Base-by-base conservation (phyloP, 2,113 vertebrate species). In the Gallinago undulata region DNA sequence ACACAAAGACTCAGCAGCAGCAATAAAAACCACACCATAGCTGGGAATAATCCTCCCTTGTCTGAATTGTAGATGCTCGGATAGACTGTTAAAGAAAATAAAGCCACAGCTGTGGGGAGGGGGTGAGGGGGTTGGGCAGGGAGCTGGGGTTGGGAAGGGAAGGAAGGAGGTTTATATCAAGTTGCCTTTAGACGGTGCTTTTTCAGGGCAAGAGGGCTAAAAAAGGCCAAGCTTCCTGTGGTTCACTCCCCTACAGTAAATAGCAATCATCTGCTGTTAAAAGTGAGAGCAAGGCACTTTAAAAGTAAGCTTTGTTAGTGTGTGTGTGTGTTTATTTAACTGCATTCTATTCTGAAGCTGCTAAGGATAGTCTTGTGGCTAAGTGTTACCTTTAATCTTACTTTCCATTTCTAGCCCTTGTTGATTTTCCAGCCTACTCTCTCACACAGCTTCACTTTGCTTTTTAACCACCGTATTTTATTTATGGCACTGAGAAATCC, bases 351-450 rank as follows among this genome's bases (percentile, higher is more conserved):
- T 97, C 97, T 94, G 92, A 97, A 97, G 39, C 91, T 91, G 94
- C 95, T 97, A 96, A 85, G 74, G 72, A 96, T 94, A 95, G 72
- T 51, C 55, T 81, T 87, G 84, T 76, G 95, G 76, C 60, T 94
- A 91, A 97, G 69, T 47, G 70, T 81, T 53, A 51, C 97, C 97
- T 97, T 93, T 97, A 97, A 98, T 97, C 92, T 96, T 93, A 84
- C 89, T 96, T 97, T 92, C 97, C 95, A 98, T 97, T 98, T 97
- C 96, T 88, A 97, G 95, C 45, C 77, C 28, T 47, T 93, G 95
- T 75, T 97, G 93, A 94, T 97, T 98, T 97, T 96, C 91, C 96
- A 97, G 93, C 88, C 94, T 95, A 86, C 94, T 95, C 83, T 91
- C 87, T 80, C 62, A 39, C 59, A 77, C 56, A 91, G 63, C 50